A percentile compares a stretch with the other conserved stretches of the same genome.
Evolutionary conservation across 2,888 invertebrate species (phyloP).

Genomic region (Noctua janthina): DNA sequence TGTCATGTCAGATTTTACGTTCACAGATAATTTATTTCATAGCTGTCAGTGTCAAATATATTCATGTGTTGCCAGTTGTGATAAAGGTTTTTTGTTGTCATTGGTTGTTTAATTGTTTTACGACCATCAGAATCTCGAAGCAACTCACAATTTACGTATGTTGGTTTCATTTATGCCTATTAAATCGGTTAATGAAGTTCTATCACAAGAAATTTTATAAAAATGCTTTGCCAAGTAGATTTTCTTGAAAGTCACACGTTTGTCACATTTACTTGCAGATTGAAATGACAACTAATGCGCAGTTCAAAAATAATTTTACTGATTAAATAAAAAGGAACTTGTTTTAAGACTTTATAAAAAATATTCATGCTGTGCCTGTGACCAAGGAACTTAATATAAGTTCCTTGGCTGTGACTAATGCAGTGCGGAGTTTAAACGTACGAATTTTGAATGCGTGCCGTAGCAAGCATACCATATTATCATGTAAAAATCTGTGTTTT

Average conservation of each 20-base stretch:
- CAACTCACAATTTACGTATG: neutral
- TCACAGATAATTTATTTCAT: slow-evolving; percentile 25
- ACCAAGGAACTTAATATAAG: too few species aligned
- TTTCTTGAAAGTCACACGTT: neutral
- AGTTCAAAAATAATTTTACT: slow-evolving; percentile 25
- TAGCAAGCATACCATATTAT: neutral
- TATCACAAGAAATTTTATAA: slow-evolving; percentile 1
- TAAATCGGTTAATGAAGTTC: neutral
- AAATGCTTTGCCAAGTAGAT: neutral
- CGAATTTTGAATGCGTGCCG: neutral
- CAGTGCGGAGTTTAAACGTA: neutral
- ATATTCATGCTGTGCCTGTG: neutral
- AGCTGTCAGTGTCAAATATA: slow-evolving; percentile 38
- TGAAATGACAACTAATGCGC: slow-evolving; percentile 5
- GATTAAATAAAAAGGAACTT: neutral
- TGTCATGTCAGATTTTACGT: slow-evolving; percentile 49
- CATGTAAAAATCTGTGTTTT: neutral
- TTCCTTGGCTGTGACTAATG: too few species aligned
- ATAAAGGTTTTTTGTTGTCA: neutral
- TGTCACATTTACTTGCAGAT: slow-evolving; percentile 13
- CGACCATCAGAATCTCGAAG: neutral
- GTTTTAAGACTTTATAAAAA: neutral
- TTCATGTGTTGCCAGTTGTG: slow-evolving; percentile 26
- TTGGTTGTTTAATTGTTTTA: neutral
- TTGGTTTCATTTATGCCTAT: neutral